phyloP scores from a whole-genome alignment of 2,113 vertebrate species.

The Osmerus mordax region DNA sequence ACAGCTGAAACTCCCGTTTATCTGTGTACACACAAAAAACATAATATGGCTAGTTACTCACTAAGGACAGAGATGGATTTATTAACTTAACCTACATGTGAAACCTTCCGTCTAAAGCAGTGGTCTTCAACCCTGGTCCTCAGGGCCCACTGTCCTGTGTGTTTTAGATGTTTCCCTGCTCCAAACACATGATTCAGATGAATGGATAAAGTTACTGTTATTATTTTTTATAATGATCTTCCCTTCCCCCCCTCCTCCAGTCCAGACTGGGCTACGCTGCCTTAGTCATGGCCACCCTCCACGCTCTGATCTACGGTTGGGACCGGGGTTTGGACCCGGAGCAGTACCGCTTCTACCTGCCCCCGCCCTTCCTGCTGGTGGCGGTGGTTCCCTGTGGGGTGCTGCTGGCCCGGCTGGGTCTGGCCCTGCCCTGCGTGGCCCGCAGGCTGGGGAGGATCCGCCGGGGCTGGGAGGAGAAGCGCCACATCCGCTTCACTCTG shows the following conservation, averaged over 20 bases:
- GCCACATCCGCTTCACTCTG: constrained; percentile 54
- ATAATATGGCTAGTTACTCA: no score
- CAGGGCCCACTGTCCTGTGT: no score
- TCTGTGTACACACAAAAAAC: no score
- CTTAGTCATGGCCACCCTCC: constrained; percentile 80
- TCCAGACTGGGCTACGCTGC: constrained; percentile 85
- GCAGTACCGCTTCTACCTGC: constrained; percentile 85
- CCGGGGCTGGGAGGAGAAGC: constrained; percentile 84
- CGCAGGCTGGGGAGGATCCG: constrained; percentile 79
- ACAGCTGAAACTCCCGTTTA: no score
- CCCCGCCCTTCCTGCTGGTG: constrained; percentile 85
- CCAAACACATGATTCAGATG: background rate
- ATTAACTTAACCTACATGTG: no score
- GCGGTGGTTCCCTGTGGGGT: constrained; percentile 76
- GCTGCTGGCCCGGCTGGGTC: constrained; percentile 76
- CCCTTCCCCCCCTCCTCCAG: constrained; percentile 58
- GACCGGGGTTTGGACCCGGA: constrained; percentile 75
- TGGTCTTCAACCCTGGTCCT: no score
- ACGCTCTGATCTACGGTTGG: constrained; percentile 87
- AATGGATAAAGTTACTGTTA: background rate
- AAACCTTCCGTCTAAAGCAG: no score
- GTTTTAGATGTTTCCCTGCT: no score
- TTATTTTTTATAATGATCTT: background rate
- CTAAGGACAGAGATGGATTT: no score
- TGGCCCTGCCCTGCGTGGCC: constrained; percentile 78